Conservation (phyloP, 2,888 invertebrate genomes). For the Meta bourneti region DNA sequence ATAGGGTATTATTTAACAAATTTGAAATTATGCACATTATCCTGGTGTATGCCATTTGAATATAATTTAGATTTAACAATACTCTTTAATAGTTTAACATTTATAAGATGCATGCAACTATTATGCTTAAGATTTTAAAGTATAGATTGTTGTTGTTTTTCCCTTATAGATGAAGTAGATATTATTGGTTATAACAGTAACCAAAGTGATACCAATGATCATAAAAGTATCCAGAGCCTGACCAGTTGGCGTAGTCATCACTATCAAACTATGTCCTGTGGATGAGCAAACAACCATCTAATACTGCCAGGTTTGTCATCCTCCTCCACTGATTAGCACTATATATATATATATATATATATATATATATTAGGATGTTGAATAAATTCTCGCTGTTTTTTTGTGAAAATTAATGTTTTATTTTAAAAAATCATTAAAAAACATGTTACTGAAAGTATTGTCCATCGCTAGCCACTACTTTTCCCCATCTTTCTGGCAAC, state of each 20-base stretch:
- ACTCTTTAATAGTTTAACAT: background rate
- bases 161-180: slow-evolving; percentile 88
- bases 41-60: no score
- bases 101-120: background rate
- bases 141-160: background rate
- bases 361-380: no score
- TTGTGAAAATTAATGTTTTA: no score
- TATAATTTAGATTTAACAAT: no score
- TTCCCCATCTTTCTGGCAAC: no score
- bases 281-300: slow-evolving; percentile 81
- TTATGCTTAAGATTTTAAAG: background rate
- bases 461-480: no score
- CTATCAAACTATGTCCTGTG: slow-evolving; percentile 85
- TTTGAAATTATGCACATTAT: no score
- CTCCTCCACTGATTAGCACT: slow-evolving; percentile 77
- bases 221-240: slow-evolving; percentile 86
- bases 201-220: slow-evolving; percentile 90
- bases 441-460: no score
- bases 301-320: slow-evolving; percentile 76
- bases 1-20: no score
- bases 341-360: no score
- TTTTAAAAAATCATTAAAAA: no score
- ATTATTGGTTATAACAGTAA: slow-evolving; percentile 92
- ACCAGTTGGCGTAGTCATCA: slow-evolving; percentile 87
- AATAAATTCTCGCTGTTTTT: no score